Evolutionary conservation across 2,113 vertebrate species (phyloP).

Genomic region (Siniperca knerii): DNA sequence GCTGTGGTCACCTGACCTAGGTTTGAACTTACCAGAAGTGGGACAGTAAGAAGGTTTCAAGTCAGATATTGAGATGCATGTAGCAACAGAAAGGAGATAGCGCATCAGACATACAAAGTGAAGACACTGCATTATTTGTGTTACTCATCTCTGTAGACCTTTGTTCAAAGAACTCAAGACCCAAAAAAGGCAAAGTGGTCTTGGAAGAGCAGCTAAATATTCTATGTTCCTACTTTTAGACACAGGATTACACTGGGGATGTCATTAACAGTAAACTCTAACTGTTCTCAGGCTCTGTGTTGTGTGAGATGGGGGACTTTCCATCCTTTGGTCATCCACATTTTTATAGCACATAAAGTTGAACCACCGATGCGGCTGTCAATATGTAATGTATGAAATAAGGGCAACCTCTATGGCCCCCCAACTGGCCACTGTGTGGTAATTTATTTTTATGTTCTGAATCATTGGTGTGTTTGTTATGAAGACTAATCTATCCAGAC

Average conservation of each 20-base stretch:
- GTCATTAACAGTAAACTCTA: constrained; percentile 52
- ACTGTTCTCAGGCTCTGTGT: constrained; percentile 64
- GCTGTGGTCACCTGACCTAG: constrained; percentile 32
- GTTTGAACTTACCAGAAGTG: constrained; percentile 47
- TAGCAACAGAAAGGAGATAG: not conserved
- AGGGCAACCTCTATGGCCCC: not conserved
- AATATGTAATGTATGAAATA: not conserved
- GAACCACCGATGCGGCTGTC: constrained; percentile 13
- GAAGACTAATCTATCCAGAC: not conserved
- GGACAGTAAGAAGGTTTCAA: not conserved
- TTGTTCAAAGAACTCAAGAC: constrained; percentile 20
- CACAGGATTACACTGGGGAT: constrained; percentile 63
- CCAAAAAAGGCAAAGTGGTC: constrained; percentile 49
- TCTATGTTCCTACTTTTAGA: constrained; percentile 59
- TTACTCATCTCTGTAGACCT: constrained; percentile 11
- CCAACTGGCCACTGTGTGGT: too few relatives aligned
- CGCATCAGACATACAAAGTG: not conserved
- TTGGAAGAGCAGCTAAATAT: constrained; percentile 16
- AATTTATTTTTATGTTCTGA: not conserved
- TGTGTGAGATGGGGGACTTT: constrained; percentile 59
- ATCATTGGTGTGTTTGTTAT: not conserved
- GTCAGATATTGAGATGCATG: not conserved
- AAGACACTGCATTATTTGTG: not conserved
- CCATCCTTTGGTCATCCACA: constrained; percentile 35
- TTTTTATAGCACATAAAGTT: constrained; percentile 12